Evolutionary conservation across 2,797 vertebrate genomes (phyloP).

Genomic region (Chrysolophus pictus): DNA sequence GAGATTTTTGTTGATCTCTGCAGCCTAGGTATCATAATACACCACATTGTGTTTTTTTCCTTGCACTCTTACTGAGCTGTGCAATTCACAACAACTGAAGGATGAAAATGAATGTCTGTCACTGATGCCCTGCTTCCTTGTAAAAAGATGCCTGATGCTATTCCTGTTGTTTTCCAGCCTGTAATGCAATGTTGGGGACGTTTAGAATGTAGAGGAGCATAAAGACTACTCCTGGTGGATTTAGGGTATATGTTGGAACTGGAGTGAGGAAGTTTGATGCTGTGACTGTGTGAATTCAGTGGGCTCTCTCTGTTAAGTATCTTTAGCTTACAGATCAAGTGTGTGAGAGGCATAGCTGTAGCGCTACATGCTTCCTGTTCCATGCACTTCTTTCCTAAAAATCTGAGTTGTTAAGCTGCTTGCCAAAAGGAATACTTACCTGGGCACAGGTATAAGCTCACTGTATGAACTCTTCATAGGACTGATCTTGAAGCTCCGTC

Average conservation of each 20-base stretch:
- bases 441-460: background rate
- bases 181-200: accelerated
- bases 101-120: background rate
- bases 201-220: background rate
- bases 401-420: background rate
- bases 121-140: accelerated
- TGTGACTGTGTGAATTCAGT: background rate
- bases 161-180: background rate
- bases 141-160: background rate
- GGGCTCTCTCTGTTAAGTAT: background rate
- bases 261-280: background rate
- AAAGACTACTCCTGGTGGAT: accelerated
- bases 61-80: background rate
- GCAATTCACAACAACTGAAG: background rate
- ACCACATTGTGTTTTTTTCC: background rate
- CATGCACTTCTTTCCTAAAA: background rate
- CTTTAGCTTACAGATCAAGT: background rate
- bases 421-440: background rate
- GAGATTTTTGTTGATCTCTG: background rate
- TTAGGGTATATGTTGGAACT: background rate
- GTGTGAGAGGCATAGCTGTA: background rate
- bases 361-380: accelerated
- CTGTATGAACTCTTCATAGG: background rate
- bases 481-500: background rate
- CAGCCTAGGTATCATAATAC: background rate